Evolutionary conservation across 2,113 vertebrate species (phyloP).

Genomic region (Eclectus roratus): DNA sequence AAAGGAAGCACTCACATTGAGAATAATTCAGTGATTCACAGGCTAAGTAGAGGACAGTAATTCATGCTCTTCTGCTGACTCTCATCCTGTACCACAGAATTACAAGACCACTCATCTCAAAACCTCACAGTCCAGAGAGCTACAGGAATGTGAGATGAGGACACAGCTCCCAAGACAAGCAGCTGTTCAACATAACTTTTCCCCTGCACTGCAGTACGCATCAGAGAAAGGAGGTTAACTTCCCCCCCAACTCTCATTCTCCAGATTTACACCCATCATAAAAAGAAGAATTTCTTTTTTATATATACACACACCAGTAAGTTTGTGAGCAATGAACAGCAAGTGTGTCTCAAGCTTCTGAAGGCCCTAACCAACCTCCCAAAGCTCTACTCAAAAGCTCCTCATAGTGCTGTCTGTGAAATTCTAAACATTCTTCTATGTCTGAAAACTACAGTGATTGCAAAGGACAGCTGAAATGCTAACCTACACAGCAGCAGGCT

Average conservation of each 20-base stretch:
- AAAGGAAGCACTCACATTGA: neutral
- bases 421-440: neutral
- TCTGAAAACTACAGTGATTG: neutral
- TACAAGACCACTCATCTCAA: neutral
- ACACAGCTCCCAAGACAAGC: neutral
- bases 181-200: neutral
- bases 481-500: neutral
- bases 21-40: neutral
- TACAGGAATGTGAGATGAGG: neutral
- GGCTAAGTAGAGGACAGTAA: neutral
- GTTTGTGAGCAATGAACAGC: neutral
- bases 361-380: neutral
- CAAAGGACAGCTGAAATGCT: neutral
- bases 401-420: neutral
- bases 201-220: neutral
- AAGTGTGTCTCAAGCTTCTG: neutral
- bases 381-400: neutral
- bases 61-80: neutral
- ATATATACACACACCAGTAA: accelerated
- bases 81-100: neutral
- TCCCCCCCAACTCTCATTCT: neutral
- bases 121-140: neutral
- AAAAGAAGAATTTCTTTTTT: neutral
- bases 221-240: neutral
- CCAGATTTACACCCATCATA: neutral